Evolutionary conservation across 2,888 invertebrate species (phyloP).

Genomic region (Luffia ferchaultella): DNA sequence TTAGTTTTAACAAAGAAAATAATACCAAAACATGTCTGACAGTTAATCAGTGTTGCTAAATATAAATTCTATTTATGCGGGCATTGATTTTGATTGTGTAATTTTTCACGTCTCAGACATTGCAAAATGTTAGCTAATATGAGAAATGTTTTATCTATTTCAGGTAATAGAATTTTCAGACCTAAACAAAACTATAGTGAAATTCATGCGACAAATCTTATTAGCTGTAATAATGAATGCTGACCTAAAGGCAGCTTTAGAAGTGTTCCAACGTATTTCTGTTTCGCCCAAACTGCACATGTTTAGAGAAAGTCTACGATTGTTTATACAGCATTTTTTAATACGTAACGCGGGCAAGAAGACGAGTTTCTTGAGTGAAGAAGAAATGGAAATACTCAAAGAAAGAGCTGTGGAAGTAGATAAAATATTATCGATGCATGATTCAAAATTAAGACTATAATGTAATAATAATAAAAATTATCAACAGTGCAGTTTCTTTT

Average conservation of each 20-base stretch:
- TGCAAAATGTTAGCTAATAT: no score
- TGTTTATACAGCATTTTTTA: conserved; percentile 90
- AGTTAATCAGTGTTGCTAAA: no score
- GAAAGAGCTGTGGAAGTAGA: conserved; percentile 72
- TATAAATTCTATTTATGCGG: no score
- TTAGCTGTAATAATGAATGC: conserved; percentile 75
- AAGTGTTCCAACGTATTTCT: conserved; percentile 78
- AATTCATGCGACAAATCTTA: conserved; percentile 81
- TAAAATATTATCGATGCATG: conserved; percentile 66
- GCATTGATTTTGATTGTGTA: no score
- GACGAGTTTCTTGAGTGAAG: conserved; percentile 29
- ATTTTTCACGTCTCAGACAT: no score
- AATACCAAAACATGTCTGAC: no score
- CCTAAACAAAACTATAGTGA: conserved; percentile 79
- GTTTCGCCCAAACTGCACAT: conserved; percentile 77
- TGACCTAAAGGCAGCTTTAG: conserved; percentile 64
- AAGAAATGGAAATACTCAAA: conserved; percentile 41
- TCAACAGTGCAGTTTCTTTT: no score
- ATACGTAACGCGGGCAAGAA: conserved; percentile 69
- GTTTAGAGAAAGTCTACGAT: conserved; percentile 82
- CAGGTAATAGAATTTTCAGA: conserved; percentile 89
- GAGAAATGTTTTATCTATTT: no score
- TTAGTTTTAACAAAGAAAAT: no score
- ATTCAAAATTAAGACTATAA: conserved; percentile 45
- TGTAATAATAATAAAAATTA: neutral